These are phyloP conservation scores for Keiferia lycopersicella DNA, from an alignment of 2,888 invertebrate genomes.

Conservation along the genomic window DNA sequence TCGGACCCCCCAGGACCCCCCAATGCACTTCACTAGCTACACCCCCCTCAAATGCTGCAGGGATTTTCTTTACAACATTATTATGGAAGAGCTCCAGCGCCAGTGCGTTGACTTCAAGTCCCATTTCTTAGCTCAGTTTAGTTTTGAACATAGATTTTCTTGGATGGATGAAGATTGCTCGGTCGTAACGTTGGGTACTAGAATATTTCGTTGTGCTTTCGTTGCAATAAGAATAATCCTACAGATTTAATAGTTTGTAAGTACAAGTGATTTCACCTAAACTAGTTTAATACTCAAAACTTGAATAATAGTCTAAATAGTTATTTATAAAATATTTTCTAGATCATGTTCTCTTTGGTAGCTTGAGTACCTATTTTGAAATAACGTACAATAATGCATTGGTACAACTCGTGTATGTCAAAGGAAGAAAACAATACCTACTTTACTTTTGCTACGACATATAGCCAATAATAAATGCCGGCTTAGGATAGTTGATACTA, in stretches of 20 bases:
- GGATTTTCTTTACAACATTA: constrained; percentile 73
- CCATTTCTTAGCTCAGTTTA: constrained; percentile 24
- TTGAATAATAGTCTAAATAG: too few relatives aligned
- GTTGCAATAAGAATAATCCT: constrained; percentile 26
- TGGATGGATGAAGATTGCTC: constrained; percentile 18
- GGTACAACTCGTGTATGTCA: too few relatives aligned
- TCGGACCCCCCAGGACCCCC: constrained; percentile 48
- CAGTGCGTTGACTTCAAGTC: constrained; percentile 69
- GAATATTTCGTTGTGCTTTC: constrained; percentile 25
- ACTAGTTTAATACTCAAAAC: too few relatives aligned
- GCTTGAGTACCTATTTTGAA: neutral
- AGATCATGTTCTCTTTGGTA: too few relatives aligned
- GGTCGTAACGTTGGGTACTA: constrained; percentile 16
- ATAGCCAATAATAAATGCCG: too few relatives aligned
- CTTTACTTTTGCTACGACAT: too few relatives aligned
- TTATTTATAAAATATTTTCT: constrained; percentile 10
- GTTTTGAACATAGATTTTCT: constrained; percentile 21
- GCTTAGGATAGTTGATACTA: too few relatives aligned
- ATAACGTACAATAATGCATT: too few relatives aligned
- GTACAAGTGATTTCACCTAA: neutral
- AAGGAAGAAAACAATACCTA: too few relatives aligned
- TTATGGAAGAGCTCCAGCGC: constrained; percentile 61
- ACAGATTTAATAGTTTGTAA: neutral
- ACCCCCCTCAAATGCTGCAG: constrained; percentile 65
- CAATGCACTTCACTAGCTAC: constrained; percentile 42